Evolutionary conservation across 2,113 vertebrate genomes (phyloP).

Genomic region (Tenebrosternarchus preto): DNA sequence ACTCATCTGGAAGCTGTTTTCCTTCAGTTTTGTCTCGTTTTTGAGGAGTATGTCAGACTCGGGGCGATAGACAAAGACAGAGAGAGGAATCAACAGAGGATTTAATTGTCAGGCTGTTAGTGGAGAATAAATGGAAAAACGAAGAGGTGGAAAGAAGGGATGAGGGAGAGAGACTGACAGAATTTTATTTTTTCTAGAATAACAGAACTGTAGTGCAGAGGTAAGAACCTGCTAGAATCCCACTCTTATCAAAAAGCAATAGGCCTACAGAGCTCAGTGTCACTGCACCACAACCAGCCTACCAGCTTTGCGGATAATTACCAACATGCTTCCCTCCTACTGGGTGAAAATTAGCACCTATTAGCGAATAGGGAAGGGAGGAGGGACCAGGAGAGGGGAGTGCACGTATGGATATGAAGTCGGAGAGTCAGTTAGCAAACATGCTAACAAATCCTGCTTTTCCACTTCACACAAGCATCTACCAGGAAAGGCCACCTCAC

Average conservation of each 20-base stretch:
- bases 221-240: background rate
- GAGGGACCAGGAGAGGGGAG: background rate
- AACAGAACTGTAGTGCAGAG: background rate
- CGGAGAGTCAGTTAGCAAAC: conserved; percentile 45
- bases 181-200: background rate
- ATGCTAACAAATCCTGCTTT: conserved; percentile 60
- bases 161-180: background rate
- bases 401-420: conserved; percentile 31
- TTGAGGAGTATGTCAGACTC: conserved; percentile 20
- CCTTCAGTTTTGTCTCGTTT: conserved; percentile 12
- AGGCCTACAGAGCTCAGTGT: conserved; percentile 44
- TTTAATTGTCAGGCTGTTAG: background rate
- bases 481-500: background rate
- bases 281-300: conserved; percentile 29
- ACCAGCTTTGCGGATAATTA: conserved; percentile 50
- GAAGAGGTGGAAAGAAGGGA: background rate
- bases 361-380: conserved; percentile 63
- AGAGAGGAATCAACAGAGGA: background rate
- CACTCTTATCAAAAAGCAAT: background rate
- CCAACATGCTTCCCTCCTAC: conserved; percentile 61
- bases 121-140: background rate
- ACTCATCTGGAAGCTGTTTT: background rate
- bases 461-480: conserved; percentile 4
- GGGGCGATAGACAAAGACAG: background rate
- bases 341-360: conserved; percentile 73